phyloP scores from a whole-genome alignment of 2,888 invertebrate species.

The Galeruca laticollis region DNA sequence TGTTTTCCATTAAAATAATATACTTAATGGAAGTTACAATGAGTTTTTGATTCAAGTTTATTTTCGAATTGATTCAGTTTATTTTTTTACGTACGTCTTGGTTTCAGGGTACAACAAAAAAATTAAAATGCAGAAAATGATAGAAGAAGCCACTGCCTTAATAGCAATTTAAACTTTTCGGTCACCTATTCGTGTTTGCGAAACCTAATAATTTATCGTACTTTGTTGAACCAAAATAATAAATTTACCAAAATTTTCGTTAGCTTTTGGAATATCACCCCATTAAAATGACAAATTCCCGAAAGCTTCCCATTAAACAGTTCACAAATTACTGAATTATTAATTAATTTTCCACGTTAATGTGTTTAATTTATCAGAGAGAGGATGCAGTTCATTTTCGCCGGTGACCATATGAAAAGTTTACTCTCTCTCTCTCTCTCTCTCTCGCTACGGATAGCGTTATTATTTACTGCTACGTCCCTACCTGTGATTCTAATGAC shows the following conservation, averaged over 20 bases:
- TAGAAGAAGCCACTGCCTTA: no score
- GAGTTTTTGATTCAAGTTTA: no score
- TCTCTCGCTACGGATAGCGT: conserved; percentile 9
- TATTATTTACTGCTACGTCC: conserved; percentile 26
- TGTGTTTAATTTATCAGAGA: conserved; percentile 35
- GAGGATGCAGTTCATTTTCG: conserved; percentile 31
- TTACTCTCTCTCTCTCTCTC: conserved; percentile 16
- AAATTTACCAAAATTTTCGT: conserved; percentile 14
- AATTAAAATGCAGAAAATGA: no score
- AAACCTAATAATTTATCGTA: background rate
- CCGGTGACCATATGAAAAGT: conserved; percentile 36
- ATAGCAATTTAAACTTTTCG: no score
- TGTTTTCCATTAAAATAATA: no score
- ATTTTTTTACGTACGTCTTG: no score
- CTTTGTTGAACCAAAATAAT: background rate
- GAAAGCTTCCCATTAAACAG: conserved; percentile 32
- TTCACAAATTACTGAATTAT: conserved; percentile 37
- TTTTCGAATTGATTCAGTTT: no score
- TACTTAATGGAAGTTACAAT: no score
- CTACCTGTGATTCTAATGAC: conserved; percentile 36
- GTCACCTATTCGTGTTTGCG: no score
- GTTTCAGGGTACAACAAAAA: no score
- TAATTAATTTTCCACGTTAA: conserved; percentile 37
- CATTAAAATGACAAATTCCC: conserved; percentile 37
- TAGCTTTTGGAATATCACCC: conserved; percentile 13